phyloP scores from a whole-genome alignment of 2,113 vertebrate genomes.

The Rhombomys opimus region DNA sequence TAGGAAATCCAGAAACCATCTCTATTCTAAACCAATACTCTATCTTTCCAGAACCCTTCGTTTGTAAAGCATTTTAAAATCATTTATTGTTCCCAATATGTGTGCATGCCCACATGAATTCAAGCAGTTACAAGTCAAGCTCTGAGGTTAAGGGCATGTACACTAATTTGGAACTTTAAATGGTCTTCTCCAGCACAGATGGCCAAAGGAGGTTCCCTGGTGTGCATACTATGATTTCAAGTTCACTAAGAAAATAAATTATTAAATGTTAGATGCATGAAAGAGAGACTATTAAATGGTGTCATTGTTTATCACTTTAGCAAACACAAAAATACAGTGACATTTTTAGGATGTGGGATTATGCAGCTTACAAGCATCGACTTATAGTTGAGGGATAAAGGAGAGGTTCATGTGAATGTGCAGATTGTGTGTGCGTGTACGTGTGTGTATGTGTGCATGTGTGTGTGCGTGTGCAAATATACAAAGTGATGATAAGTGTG shows the following conservation, averaged over 20 bases:
- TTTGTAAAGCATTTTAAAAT: neutral
- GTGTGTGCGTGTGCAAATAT: neutral
- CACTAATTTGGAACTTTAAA: neutral
- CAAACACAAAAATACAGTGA: neutral
- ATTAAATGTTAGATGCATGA: neutral
- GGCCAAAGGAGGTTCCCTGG: neutral
- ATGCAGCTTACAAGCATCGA: fast-evolving
- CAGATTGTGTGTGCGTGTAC: neutral
- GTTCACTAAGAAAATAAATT: neutral
- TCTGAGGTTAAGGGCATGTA: neutral
- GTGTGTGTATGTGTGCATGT: neutral
- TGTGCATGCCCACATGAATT: neutral
- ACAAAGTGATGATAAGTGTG: neutral
- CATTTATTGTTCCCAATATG: neutral
- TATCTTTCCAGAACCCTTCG: neutral
- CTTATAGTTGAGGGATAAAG: neutral
- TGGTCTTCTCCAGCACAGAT: neutral
- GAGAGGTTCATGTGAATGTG: neutral
- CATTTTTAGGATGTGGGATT: neutral
- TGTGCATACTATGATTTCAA: neutral
- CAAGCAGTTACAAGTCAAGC: neutral
- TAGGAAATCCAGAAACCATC: too few species aligned
- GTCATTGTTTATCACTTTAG: neutral
- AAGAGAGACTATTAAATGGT: neutral
- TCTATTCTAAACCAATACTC: too few species aligned